Evolutionary conservation across 2,888 invertebrate genomes (phyloP), one percentile per base, ranked within the genome.

Genomic region (Agrochola lota): DNA sequence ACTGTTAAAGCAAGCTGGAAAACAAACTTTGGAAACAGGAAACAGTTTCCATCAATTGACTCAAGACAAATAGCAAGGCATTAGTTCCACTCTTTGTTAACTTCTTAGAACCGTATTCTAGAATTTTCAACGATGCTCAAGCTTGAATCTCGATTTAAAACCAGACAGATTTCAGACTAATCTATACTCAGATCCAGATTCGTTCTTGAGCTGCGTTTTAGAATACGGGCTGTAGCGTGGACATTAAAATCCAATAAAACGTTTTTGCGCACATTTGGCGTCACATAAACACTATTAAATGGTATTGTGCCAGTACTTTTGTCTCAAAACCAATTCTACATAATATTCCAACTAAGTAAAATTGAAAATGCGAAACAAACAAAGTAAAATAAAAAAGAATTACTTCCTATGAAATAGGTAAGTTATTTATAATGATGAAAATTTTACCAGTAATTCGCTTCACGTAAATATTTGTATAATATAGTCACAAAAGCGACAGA

Each of bases 381-480:
- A n/a, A 55, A 35, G 12, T 12, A 52, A 62, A 12, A 12, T 3
- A 9, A 46, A 52, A 68, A 7, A 26, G 6, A 46, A 71, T 26
- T 30, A 49, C 40, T 66, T 55, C 20, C 23, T 68, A 40, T 17
- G 26, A 67, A 69, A 63, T 60, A 55, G n/a, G 46, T 0, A 26
- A 68, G 17, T 74, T 55, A 64, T 82, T 63, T 23, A 46, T 17
- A 35, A 55, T n/a, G 17, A 68, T 12, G 55, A 69, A 49, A 46
- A 57, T 60, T 15, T 55, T 60, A 57, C 43, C 9, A 66, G 80
- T 52, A 75, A 52, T 67, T 67, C 26, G 15, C 17, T 74, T 40
- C 12, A 57, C 8, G 66, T 60, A 83, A 81, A 88, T 84, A 85
- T 86, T 89, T 84, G 77, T 60, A 59, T 73, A 78, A 60, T 70